Percentiles rank a stretch among this genome's conserved stretches.
Evolutionary conservation across 2,888 invertebrate species (phyloP).

Genomic region (Harpagoxenus sublaevis): DNA sequence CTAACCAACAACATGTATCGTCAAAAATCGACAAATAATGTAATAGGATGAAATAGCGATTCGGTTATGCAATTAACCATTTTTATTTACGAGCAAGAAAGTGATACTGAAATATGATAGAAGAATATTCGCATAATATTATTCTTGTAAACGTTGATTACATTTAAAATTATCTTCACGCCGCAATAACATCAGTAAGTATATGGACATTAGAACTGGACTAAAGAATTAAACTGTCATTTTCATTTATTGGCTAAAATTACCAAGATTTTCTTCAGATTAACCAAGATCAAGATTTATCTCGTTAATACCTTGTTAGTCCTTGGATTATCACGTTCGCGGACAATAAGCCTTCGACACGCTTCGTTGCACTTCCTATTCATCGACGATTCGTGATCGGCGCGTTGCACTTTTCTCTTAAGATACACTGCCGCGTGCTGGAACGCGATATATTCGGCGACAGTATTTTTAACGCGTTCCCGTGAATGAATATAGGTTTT

Average conservation of each 20-base stretch:
- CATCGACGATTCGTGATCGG: background rate
- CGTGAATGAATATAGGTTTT: background rate
- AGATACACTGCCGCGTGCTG: background rate
- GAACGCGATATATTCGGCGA: slow-evolving; percentile 28
- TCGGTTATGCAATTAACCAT: background rate
- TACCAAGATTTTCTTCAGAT: background rate
- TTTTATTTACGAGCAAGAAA: background rate
- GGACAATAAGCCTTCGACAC: slow-evolving; percentile 4
- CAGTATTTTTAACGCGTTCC: slow-evolving; percentile 30
- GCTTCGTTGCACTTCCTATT: slow-evolving; percentile 31
- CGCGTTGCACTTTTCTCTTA: slow-evolving; percentile 7
- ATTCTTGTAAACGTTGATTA: background rate
- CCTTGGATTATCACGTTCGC: slow-evolving; percentile 1
- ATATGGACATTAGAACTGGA: background rate
- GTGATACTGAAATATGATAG: background rate
- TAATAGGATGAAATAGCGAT: background rate
- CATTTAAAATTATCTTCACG: background rate
- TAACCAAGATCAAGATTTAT: background rate
- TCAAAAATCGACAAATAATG: background rate
- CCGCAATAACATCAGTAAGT: background rate
- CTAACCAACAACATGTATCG: background rate
- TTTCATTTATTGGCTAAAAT: background rate
- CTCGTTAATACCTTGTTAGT: background rate
- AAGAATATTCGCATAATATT: background rate
- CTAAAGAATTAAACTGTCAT: background rate